A percentile compares a stretch with the other conserved stretches of the same genome.
phyloP scores from a whole-genome alignment of 1,140 invertebrate species.

The Drosophila lacertosa region DNA sequence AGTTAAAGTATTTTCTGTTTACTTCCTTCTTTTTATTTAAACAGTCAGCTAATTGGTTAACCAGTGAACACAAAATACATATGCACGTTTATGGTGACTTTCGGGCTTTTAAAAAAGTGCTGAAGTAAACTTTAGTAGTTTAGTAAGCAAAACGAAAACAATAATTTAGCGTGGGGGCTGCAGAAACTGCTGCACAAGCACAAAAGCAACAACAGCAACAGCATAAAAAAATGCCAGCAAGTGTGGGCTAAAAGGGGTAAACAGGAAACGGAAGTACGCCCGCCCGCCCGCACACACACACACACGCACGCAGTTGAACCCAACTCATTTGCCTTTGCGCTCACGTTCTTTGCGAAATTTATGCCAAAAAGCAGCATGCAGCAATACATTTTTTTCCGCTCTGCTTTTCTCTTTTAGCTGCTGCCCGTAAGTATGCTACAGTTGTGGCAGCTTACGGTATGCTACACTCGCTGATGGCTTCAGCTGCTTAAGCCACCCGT shows the following conservation, averaged over 20 bases:
- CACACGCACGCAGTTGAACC: background rate
- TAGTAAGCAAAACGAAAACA: slow-evolving; percentile 74
- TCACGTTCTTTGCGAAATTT: slow-evolving; percentile 71
- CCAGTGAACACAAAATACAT: no score
- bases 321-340: slow-evolving; percentile 76
- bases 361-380: slow-evolving; percentile 70
- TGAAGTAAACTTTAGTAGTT: slow-evolving; percentile 27
- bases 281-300: slow-evolving; percentile 23
- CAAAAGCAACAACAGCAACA: no score
- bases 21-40: no score
- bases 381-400: slow-evolving; percentile 41
- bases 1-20: no score
- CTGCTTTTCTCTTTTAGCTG: slow-evolving; percentile 21
- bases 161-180: slow-evolving; percentile 59
- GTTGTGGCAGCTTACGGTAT: slow-evolving; percentile 12
- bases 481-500: slow-evolving; percentile 17
- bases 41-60: no score
- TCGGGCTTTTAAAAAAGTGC: background rate
- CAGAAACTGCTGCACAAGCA: slow-evolving; percentile 46
- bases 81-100: background rate
- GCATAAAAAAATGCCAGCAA: slow-evolving; percentile 43
- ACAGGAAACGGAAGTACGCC: slow-evolving; percentile 71
- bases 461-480: slow-evolving; percentile 2
- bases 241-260: slow-evolving; percentile 58
- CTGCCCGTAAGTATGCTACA: slow-evolving; percentile 41